A percentile compares a stretch with the other conserved stretches of the same genome.
These are phyloP conservation scores for Meloidogyne chitwoodi DNA, from an alignment of 1,140 invertebrate species.

Conservation along the genomic window DNA sequence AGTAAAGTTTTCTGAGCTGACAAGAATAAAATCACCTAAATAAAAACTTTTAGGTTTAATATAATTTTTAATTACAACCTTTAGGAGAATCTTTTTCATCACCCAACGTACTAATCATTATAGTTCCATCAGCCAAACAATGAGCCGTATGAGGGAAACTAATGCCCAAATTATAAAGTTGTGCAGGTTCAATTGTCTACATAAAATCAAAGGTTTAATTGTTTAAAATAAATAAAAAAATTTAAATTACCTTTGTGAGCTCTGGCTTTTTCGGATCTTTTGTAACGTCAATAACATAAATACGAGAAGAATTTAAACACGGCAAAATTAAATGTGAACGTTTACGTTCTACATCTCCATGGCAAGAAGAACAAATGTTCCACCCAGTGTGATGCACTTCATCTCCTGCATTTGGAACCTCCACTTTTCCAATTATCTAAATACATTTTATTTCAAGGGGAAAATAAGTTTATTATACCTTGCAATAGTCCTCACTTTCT, in stretches of 20 bases:
- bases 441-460: no score
- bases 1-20: slow-evolving; percentile 77
- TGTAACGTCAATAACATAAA: slow-evolving; percentile 32
- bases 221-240: not conserved
- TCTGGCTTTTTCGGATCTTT: slow-evolving; percentile 28
- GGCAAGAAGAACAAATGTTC: slow-evolving; percentile 41
- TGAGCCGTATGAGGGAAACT: slow-evolving; percentile 85
- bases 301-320: slow-evolving; percentile 32
- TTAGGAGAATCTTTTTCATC: slow-evolving; percentile 67
- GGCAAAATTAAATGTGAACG: slow-evolving; percentile 35
- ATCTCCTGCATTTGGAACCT: slow-evolving; percentile 36
- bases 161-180: slow-evolving; percentile 72
- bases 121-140: slow-evolving; percentile 80
- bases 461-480: slow-evolving; percentile 10
- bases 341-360: not conserved
- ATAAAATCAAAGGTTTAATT: not conserved
- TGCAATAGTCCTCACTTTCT: slow-evolving; percentile 32
- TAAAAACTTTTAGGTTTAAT: not conserved
- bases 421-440: slow-evolving; percentile 28
- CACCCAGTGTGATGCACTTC: slow-evolving; percentile 44
- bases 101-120: slow-evolving; percentile 91
- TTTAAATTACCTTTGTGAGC: slow-evolving; percentile 48
- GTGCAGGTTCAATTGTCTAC: slow-evolving; percentile 65
- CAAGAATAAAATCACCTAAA: slow-evolving; percentile 78
- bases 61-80: not conserved